phyloP scores from a whole-genome alignment of 2,888 invertebrate genomes.

The Himalopsyche anomala region DNA sequence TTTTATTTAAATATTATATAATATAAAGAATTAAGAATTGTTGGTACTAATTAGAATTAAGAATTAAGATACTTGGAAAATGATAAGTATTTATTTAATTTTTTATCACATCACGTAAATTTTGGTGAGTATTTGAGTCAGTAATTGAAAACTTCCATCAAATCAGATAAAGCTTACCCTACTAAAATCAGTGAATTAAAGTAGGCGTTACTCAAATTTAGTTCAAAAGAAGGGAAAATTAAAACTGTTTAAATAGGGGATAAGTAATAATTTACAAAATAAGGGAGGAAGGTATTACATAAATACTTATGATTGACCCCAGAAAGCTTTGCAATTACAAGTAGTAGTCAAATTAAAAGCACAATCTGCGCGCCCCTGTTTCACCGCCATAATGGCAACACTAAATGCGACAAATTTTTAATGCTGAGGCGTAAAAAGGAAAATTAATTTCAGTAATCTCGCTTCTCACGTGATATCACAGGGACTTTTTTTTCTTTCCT shows the following conservation, averaged over 20 bases:
- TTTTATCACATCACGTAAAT: too few relatives aligned
- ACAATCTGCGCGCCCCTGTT: slow-evolving; percentile 50
- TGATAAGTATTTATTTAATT: too few relatives aligned
- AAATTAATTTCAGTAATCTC: slow-evolving; percentile 52
- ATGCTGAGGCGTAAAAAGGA: slow-evolving; percentile 46
- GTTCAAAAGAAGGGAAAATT: not conserved
- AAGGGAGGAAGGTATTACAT: not conserved
- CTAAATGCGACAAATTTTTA: slow-evolving; percentile 63
- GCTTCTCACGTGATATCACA: slow-evolving; percentile 8
- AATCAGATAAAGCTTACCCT: too few relatives aligned
- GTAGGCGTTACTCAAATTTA: not conserved
- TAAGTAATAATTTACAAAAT: not conserved
- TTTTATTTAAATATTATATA: too few relatives aligned
- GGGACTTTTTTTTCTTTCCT: not conserved
- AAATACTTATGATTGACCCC: slow-evolving; percentile 18
- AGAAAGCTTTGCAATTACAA: not conserved
- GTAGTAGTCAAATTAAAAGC: slow-evolving; percentile 11
- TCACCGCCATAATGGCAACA: slow-evolving; percentile 51
- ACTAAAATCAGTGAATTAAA: not conserved
- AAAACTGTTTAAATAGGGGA: not conserved
- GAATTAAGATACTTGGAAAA: too few relatives aligned
- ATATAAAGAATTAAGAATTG: too few relatives aligned
- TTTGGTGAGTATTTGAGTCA: too few relatives aligned
- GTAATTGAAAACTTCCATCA: too few relatives aligned
- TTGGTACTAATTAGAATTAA: too few relatives aligned